A percentile compares a stretch with the other conserved stretches of the same genome.
These are phyloP conservation scores for Tiliacea aurago DNA, from an alignment of 2,888 invertebrate genomes.

Conservation along the genomic window DNA sequence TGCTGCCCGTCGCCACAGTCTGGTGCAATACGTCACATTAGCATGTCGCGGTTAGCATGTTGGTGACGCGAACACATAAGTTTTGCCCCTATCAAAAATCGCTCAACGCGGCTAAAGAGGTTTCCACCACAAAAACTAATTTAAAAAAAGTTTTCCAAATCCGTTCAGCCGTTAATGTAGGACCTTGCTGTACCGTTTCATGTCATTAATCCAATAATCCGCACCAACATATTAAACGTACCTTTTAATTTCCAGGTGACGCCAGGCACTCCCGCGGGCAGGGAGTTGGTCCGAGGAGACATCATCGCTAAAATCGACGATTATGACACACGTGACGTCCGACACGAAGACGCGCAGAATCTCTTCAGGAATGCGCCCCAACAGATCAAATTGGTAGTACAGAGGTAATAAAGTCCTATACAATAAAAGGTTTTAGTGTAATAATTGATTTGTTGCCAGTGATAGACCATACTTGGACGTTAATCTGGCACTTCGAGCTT, in stretches of 20 bases:
- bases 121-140: too few species aligned
- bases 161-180: background rate
- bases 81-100: too few species aligned
- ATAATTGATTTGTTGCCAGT: background rate
- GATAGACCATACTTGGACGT: background rate
- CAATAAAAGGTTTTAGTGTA: background rate
- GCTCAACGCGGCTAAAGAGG: too few species aligned
- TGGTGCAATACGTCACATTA: too few species aligned
- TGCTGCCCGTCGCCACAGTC: too few species aligned
- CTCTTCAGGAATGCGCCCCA: constrained; percentile 95
- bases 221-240: constrained; percentile 18
- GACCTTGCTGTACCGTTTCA: background rate
- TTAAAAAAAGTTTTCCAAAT: background rate
- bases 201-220: background rate
- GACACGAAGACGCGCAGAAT: constrained; percentile 97
- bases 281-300: constrained; percentile 96
- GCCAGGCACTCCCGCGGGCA: constrained; percentile 95
- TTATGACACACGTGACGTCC: constrained; percentile 96
- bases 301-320: constrained; percentile 97
- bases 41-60: too few species aligned
- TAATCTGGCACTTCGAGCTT: background rate
- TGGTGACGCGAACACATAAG: too few species aligned
- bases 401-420: constrained; percentile 91
- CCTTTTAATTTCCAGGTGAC: constrained; percentile 93
- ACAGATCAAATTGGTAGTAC: constrained; percentile 94